These are phyloP conservation scores for Tinea semifulvella DNA, from an alignment of 2,888 invertebrate species.

Conservation along the genomic window DNA sequence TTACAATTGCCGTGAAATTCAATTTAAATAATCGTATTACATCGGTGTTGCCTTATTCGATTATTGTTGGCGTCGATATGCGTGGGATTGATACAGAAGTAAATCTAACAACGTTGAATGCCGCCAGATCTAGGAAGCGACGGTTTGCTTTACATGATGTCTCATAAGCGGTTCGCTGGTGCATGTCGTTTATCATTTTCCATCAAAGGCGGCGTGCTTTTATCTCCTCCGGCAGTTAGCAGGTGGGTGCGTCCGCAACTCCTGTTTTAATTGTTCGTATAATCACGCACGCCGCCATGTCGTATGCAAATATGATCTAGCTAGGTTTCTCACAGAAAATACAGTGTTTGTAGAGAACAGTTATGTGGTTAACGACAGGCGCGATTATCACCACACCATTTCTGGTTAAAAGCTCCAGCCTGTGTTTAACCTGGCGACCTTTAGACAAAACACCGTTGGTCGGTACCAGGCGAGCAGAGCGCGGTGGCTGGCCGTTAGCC, in stretches of 20 bases:
- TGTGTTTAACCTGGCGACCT: constrained; percentile 33
- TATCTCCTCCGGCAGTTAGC: constrained; percentile 32
- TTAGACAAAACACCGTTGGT: constrained; percentile 42
- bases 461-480: not conserved
- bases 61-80: not conserved
- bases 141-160: not conserved
- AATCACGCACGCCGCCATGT: not conserved
- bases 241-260: constrained; percentile 34
- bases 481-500: constrained; percentile 12
- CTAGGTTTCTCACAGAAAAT: not conserved
- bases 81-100: not conserved
- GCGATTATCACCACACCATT: too few relatives aligned
- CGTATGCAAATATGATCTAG: constrained; percentile 1
- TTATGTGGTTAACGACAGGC: too few relatives aligned
- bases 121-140: constrained; percentile 8
- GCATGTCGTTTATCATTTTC: constrained; percentile 51
- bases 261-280: constrained; percentile 11
- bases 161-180: constrained; percentile 15
- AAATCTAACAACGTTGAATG: not conserved
- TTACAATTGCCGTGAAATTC: not conserved
- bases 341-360: not conserved
- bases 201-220: constrained; percentile 40
- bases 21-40: not conserved
- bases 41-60: not conserved
- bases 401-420: not conserved